Evolutionary conservation across 1,140 invertebrate species (phyloP), one percentile per base, ranked within the genome.

Genomic region (Drosophila kurseongensis): DNA sequence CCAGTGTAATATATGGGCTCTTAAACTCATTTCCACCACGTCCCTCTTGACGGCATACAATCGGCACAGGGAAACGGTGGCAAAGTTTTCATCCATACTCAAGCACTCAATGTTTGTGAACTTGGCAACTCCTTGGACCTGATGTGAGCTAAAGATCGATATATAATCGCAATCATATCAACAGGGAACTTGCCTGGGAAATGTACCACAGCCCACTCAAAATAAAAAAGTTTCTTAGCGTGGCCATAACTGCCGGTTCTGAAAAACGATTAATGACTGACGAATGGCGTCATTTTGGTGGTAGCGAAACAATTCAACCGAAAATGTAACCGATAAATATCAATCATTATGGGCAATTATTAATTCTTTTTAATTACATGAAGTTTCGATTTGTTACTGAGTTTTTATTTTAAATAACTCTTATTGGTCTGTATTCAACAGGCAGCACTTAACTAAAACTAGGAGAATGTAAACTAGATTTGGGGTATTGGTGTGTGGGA

Each of bases 101-200:
- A 69, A 7, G n/a, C 86, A 90, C 52, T 91, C 54, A 10, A 90
- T 51, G 51, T 90, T 91, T 7, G 88, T 90, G 10, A 90, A 90
- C 62, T 90, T 90, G 23, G 89, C 77, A 38, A 91, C 44, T 13
- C 59, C 65, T 13, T 60, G 51, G 16, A 79, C 60, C 82, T 86
- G 40, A 47, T 14, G 23, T 47, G 10, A 16, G n/a, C 23, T 16
- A 16, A 44, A 8, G 2, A 16, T 38, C 2, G 7, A 51, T 58
- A 13, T 41, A 32, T 5, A 55, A 35, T 6, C 0, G 9, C 4
- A 59, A 6, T 6, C 9, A 9, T 32, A 38, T 1, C 9, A 9
- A 7, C 6, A 7, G 16, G 4, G 10, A 12, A 75, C 75, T 82
- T 88, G 72, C 82, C 83, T 88, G 71, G 27, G 35, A 52, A 42